These are phyloP conservation scores for Chrysemys picta DNA, from an alignment of 2,113 vertebrate species.

Conservation along the genomic window DNA sequence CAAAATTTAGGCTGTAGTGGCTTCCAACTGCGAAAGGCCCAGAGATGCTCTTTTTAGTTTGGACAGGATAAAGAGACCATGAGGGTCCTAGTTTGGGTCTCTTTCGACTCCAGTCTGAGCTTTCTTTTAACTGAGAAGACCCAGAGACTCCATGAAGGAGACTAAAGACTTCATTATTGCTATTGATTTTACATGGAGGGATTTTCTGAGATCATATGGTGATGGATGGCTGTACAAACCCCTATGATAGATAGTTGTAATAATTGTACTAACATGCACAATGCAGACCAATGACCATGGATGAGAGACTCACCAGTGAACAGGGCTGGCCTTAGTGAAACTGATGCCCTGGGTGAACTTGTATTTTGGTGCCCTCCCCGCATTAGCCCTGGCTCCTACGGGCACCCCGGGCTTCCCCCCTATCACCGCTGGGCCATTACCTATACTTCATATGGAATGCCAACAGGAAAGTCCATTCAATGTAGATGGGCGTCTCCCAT, in stretches of 20 bases:
- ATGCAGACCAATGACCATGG: no score
- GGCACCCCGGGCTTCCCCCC: no score
- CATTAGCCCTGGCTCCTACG: no score
- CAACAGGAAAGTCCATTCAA: no score
- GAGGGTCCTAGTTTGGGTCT: neutral
- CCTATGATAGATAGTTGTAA: neutral
- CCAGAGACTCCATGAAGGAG: neutral
- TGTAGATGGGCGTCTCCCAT: no score
- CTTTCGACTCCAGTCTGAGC: neutral
- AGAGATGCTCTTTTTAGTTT: fast-evolving
- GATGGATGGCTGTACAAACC: fast-evolving
- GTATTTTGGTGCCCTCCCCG: no score
- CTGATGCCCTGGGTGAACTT: no score
- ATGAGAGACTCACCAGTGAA: neutral
- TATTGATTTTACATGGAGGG: neutral
- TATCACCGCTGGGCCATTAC: no score
- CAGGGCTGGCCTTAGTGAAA: no score
- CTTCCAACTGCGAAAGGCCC: neutral
- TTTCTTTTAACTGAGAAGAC: neutral
- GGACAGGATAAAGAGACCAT: neutral
- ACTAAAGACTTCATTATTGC: neutral
- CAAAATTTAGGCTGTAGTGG: fast-evolving
- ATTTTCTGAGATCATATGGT: fast-evolving
- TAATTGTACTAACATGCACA: neutral
- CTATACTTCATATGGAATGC: no score